These are phyloP conservation scores for Rhyzopertha dominica DNA, from an alignment of 1,140 invertebrate species.

Conservation along the genomic window DNA sequence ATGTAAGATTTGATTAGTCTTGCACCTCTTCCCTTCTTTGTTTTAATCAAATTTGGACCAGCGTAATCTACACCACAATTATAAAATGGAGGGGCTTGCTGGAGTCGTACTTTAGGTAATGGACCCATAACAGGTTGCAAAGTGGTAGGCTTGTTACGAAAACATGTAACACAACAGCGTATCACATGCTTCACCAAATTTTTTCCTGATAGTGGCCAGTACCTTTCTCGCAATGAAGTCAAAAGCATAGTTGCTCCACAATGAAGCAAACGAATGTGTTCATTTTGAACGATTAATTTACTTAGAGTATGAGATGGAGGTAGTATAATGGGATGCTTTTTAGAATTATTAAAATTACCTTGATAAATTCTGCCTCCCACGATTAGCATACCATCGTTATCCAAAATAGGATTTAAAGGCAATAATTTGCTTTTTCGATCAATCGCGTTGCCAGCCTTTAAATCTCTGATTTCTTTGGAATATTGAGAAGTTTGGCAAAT, in stretches of 20 bases:
- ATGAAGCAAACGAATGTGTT: conserved; percentile 34
- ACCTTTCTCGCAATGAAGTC: conserved; percentile 12
- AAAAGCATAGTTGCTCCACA: conserved; percentile 25
- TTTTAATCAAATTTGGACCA: conserved; percentile 37
- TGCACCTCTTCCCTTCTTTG: conserved; percentile 16
- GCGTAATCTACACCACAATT: conserved; percentile 38
- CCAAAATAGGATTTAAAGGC: conserved; percentile 18
- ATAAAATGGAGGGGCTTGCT: conserved; percentile 22
- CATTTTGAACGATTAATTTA: conserved; percentile 23
- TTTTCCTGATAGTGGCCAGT: conserved; percentile 28
- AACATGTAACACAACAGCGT: conserved; percentile 16
- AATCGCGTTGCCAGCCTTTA: neutral
- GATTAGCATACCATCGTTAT: conserved; percentile 12
- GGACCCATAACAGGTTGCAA: conserved; percentile 24
- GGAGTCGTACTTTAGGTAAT: conserved; percentile 19
- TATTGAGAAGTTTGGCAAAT: conserved; percentile 6
- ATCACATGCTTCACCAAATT: conserved; percentile 13
- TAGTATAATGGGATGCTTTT: conserved; percentile 22
- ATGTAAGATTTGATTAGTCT: conserved; percentile 26
- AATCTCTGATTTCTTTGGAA: conserved; percentile 1
- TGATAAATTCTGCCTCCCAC: conserved; percentile 16
- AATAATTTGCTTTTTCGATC: conserved; percentile 10
- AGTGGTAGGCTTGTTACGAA: conserved; percentile 11
- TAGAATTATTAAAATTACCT: conserved; percentile 7
- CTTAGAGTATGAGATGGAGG: conserved; percentile 14